Evolutionary conservation across 2,888 invertebrate genomes (phyloP).

Genomic region (Caenorhabditis sp.): DNA sequence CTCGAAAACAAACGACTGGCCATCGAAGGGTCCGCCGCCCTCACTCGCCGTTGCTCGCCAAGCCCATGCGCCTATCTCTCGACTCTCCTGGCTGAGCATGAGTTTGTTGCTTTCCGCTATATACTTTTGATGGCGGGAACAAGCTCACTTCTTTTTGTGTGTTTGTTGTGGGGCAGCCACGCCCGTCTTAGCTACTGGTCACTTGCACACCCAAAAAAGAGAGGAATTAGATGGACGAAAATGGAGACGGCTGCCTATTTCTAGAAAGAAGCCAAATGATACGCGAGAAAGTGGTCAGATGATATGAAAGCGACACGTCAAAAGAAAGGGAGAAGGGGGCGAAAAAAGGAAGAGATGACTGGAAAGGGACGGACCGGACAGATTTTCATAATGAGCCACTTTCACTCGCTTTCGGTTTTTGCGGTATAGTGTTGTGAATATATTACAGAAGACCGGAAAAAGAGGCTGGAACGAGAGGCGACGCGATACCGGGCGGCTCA

Average conservation of each 20-base stretch:
- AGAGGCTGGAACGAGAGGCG: slow-evolving; percentile 9
- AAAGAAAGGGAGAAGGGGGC: background rate
- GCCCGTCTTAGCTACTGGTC: slow-evolving; percentile 25
- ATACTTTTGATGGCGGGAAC: slow-evolving; percentile 45
- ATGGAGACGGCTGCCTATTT: background rate
- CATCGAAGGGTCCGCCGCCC: slow-evolving; percentile 26
- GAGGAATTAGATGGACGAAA: background rate
- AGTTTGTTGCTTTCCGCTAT: slow-evolving; percentile 49
- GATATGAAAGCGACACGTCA: too few species aligned
- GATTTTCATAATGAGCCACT: slow-evolving; percentile 34
- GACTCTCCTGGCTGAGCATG: slow-evolving; percentile 45
- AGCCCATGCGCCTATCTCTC: slow-evolving; percentile 24
- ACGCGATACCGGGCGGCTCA: slow-evolving; percentile 15
- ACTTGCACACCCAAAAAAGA: slow-evolving; percentile 10
- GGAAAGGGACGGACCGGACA: slow-evolving; percentile 21
- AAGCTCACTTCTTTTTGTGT: slow-evolving; percentile 29
- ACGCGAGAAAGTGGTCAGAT: slow-evolving; percentile 31
- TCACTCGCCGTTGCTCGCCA: slow-evolving; percentile 8
- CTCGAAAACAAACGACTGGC: slow-evolving; percentile 41
- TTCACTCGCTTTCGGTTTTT: slow-evolving; percentile 24
- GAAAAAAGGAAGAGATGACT: slow-evolving; percentile 13
- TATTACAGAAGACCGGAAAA: background rate
- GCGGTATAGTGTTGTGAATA: slow-evolving; percentile 29
- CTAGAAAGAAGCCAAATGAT: slow-evolving; percentile 4
- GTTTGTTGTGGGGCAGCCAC: slow-evolving; percentile 35